Percentiles rank a stretch among this genome's conserved stretches.
These are phyloP conservation scores for Drosophila rufa DNA, from an alignment of 1,140 invertebrate genomes.

Conservation along the genomic window DNA sequence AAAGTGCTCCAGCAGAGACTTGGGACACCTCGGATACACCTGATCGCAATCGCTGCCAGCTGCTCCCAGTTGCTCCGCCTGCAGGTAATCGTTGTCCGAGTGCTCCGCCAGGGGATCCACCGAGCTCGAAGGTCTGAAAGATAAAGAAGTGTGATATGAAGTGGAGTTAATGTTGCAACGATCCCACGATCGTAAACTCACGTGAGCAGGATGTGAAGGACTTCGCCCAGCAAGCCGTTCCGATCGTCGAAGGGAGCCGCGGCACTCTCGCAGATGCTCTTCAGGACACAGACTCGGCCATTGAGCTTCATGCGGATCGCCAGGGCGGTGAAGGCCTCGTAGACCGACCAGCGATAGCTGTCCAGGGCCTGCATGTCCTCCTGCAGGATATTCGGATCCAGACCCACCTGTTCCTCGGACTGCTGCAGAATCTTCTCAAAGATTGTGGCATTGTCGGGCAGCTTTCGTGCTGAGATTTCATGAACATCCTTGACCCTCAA, in stretches of 20 bases:
- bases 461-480: constrained; percentile 20
- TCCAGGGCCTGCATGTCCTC: constrained; percentile 16
- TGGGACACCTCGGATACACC: constrained; percentile 88
- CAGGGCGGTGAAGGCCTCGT: constrained; percentile 58
- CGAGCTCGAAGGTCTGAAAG: constrained; percentile 88
- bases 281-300: constrained; percentile 89
- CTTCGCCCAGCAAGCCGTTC: constrained; percentile 88
- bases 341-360: constrained; percentile 70
- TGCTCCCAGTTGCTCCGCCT: constrained; percentile 88
- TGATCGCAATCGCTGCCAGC: constrained; percentile 86
- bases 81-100: constrained; percentile 89
- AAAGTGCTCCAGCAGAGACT: constrained; percentile 86
- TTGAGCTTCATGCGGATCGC: constrained; percentile 87
- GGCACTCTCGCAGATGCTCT: constrained; percentile 91
- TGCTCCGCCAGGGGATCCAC: constrained; percentile 87
- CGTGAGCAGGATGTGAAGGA: constrained; percentile 90
- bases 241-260: constrained; percentile 88
- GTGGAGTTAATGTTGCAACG: not conserved
- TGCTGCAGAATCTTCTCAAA: constrained; percentile 51
- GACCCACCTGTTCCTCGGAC: constrained; percentile 41
- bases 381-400: constrained; percentile 11
- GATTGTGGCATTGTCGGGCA: constrained; percentile 50
- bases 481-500: constrained; percentile 55
- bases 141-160: not conserved
- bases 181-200: constrained; percentile 83